Evolutionary conservation across 2,113 vertebrate genomes (phyloP), one percentile per base, ranked within the genome.

Genomic region (Crotalus tigris): DNA sequence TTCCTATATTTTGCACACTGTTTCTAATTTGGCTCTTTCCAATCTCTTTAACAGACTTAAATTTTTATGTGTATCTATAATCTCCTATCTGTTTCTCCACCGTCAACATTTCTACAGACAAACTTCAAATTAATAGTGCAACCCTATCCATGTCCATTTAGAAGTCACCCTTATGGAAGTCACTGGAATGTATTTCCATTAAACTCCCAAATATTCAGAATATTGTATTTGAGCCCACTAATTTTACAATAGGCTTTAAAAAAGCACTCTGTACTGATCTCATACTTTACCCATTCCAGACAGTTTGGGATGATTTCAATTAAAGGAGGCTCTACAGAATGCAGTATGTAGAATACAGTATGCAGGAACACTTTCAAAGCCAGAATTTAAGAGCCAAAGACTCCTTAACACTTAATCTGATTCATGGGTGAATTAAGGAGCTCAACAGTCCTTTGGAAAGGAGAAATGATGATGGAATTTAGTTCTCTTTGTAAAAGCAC

Each of bases 401-500:
- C 64, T 85, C 58, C 91, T 96, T 93, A 91, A 91, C 15, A 81
- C 11, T 91, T 81, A 88, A 89, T 87, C 91, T 96, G 95, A 93
- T 93, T 94, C 39, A 13, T 12, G 95, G 81, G 24, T 91, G 90
- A 95, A 90, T 93, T 93, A 90, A 88, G 93, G 26, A 93, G 91
- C 89, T 46, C 13, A 23, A 29, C 94, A 26, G 88, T 93, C 89
- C 88, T 53, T 94, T 95, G 93, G 49, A 93, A 4, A 90, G 81
- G 57, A 51, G 93, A 89, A 49, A 96, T 89, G 93, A 95, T 96
- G 91, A 93, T 88, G 81, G 21, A 5, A 91, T 92, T 94, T 89
- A 64, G n/a, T 61, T n/a, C 1, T 81, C 88, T 96, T 94, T 97
- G 91, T 94, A 92, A 94, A n/a, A 97, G 91, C 55, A 21, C 53